A percentile compares a stretch with the other conserved stretches of the same genome.
These are phyloP conservation scores for Anguilla japonica DNA, from an alignment of 2,113 vertebrate genomes.

Conservation along the genomic window DNA sequence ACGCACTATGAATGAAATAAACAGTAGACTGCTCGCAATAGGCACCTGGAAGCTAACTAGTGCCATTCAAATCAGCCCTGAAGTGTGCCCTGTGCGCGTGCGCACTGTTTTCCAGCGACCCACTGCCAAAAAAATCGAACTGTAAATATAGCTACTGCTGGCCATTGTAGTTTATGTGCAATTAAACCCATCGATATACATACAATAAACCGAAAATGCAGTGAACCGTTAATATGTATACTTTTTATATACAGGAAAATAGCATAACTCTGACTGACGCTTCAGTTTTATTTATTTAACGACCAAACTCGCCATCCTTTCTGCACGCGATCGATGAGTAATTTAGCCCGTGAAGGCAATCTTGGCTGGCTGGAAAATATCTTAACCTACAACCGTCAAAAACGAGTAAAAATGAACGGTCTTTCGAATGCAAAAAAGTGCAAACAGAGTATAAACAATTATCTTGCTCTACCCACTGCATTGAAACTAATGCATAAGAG, in stretches of 20 bases:
- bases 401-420: slow-evolving; percentile 45
- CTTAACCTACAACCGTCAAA: slow-evolving; percentile 41
- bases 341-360: slow-evolving; percentile 48
- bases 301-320: background rate
- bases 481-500: background rate
- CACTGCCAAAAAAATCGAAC: slow-evolving; percentile 64
- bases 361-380: slow-evolving; percentile 50
- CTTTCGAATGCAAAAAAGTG: background rate
- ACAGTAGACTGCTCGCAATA: background rate
- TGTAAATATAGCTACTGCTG: slow-evolving; percentile 60
- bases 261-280: background rate
- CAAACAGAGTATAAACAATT: background rate
- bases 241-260: background rate
- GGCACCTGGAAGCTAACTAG: background rate
- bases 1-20: slow-evolving; percentile 7
- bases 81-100: slow-evolving; percentile 52
- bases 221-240: background rate
- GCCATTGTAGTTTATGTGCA: slow-evolving; percentile 11
- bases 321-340: slow-evolving; percentile 34
- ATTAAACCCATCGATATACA: background rate
- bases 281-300: slow-evolving; percentile 9
- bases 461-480: background rate
- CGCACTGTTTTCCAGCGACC: slow-evolving; percentile 42
- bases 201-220: background rate
- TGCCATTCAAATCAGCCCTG: slow-evolving; percentile 39